Evolutionary conservation across 2,888 invertebrate genomes (phyloP).

Genomic region (Coelinius sp.): DNA sequence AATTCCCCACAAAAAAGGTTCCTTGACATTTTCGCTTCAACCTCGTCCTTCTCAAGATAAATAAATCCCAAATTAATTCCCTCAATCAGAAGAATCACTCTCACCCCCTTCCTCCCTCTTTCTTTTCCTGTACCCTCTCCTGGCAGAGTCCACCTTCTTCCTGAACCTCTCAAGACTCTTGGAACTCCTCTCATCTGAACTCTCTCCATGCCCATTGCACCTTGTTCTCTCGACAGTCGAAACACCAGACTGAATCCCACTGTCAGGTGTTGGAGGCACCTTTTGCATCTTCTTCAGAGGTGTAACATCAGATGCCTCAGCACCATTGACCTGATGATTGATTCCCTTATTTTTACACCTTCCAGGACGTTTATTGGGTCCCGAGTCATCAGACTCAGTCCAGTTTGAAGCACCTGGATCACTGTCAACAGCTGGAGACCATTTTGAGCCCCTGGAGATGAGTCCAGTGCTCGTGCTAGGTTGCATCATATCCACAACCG

Average conservation of each 20-base stretch:
- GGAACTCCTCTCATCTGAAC: slow-evolving; percentile 43
- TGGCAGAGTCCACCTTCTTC: slow-evolving; percentile 62
- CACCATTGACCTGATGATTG: neutral
- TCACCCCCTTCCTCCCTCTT: slow-evolving; percentile 43
- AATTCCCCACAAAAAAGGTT: neutral
- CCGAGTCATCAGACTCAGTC: slow-evolving; percentile 37
- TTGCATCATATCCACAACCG: slow-evolving; percentile 59
- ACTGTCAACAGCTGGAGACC: slow-evolving; percentile 43
- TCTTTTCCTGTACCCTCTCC: slow-evolving; percentile 58
- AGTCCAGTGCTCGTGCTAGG: slow-evolving; percentile 68
- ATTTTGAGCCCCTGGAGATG: slow-evolving; percentile 58
- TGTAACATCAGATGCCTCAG: slow-evolving; percentile 6
- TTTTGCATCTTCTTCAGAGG: slow-evolving; percentile 17
- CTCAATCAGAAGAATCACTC: slow-evolving; percentile 61
- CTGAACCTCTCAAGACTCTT: slow-evolving; percentile 58
- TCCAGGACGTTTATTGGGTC: slow-evolving; percentile 34
- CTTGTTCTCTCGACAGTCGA: slow-evolving; percentile 59
- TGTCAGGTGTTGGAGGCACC: slow-evolving; percentile 62
- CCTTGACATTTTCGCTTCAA: neutral
- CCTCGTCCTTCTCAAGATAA: neutral
- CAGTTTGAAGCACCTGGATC: slow-evolving; percentile 47
- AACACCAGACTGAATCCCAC: slow-evolving; percentile 65
- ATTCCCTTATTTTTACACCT: slow-evolving; percentile 50
- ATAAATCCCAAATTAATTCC: neutral
- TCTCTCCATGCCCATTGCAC: slow-evolving; percentile 58